Base-by-base conservation (phyloP, 2,797 vertebrate genomes). In the Tokudaia tokunoshimensis region DNA sequence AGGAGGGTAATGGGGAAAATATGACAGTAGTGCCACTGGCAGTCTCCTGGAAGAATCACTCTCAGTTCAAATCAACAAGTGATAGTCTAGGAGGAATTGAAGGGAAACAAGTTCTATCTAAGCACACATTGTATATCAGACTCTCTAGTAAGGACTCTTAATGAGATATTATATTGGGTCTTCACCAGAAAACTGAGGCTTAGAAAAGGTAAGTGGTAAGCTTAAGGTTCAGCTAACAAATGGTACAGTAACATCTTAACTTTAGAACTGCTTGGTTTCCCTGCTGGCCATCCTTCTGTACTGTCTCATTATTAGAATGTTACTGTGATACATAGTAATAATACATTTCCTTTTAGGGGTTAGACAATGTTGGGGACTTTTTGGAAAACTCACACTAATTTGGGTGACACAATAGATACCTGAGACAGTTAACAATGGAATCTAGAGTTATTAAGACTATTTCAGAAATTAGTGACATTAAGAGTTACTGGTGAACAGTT, bases 31-130 rank as follows among this genome's bases (percentile, higher is more conserved):
- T 84, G 65, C 50, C 65, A 9, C 24, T 90, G 85, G 55, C 41
- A 92, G 47, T 74, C 44, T 52, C 67, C 37, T 52, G n/a, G 44
- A 72, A 91, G 67, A 84, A 76, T 76, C 41, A 37, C 41, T 91
- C 11, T 55, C 70, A 50, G 55, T 97, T 97, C 75, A 90, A 41
- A 96, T 97, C 96, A 96, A 95, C 96, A 97, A 85, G 96, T 95
- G 81, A 78, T 97, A 75, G 19, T 87, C 89, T 76, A 91, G n/a
- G 75, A 55, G 41, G 37, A 82, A 83, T 44, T 17, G 82, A 80
- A 75, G 50, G 65, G 29, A 85, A 74, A 29, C 50, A 74, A 85
- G 24, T 22, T 89, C 75, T 79, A 31, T 3, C 50, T 89, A 78
- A 93, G 59, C 65, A 55, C 57, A 41, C 1, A 14, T 67, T 72